Percentiles rank a stretch among this genome's conserved stretches.
phyloP scores from a whole-genome alignment of 2,797 vertebrate genomes.

The Sebastes cheni region DNA sequence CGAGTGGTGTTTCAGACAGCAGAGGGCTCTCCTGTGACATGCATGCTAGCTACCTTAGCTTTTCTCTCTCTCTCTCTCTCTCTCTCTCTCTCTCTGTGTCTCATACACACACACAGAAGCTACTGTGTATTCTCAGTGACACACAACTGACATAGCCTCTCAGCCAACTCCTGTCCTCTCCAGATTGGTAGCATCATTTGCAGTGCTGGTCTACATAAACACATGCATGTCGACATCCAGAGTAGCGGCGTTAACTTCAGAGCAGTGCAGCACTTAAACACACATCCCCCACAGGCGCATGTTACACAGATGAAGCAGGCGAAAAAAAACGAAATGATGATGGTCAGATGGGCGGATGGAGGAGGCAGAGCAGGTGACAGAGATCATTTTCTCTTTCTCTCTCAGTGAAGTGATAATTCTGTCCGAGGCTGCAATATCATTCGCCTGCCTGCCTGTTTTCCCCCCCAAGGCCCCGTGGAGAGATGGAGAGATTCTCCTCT shows the following conservation, averaged over 20 bases:
- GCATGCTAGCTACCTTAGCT: background rate
- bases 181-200: slow-evolving; percentile 53
- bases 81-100: background rate
- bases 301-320: slow-evolving; percentile 9
- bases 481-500: slow-evolving; percentile 68
- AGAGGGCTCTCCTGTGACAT: slow-evolving; percentile 74
- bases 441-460: slow-evolving; percentile 40
- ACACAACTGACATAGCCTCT: slow-evolving; percentile 49
- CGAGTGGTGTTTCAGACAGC: slow-evolving; percentile 53
- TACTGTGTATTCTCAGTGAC: slow-evolving; percentile 37
- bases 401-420: slow-evolving; percentile 60
- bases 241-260: slow-evolving; percentile 19
- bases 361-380: slow-evolving; percentile 46
- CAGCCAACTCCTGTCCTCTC: slow-evolving; percentile 49
- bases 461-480: slow-evolving; percentile 33
- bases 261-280: background rate
- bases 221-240: slow-evolving; percentile 37
- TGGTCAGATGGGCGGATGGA: slow-evolving; percentile 40
- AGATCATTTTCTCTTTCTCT: slow-evolving; percentile 49
- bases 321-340: slow-evolving; percentile 32
- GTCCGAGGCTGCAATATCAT: slow-evolving; percentile 52
- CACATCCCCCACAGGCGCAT: slow-evolving; percentile 14
- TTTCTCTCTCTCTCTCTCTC: background rate
- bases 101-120: slow-evolving; percentile 3
- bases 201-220: slow-evolving; percentile 37